A percentile compares a stretch with the other conserved stretches of the same genome.
phyloP scores from a whole-genome alignment of 1,140 invertebrate genomes.

The silkworm (Bombyx mori) region ASM3026992v2 NC_085107.1:7526001-7526500 shows the following conservation, averaged over 20 bases:
- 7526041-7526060: constrained; percentile 78
- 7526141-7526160: not conserved
- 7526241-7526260: constrained; percentile 88
- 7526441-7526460: too few relatives aligned
- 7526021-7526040: constrained; percentile 85
- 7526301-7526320: constrained; percentile 74
- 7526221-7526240: constrained; percentile 91
- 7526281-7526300: constrained; percentile 32
- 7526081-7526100: constrained; percentile 50
- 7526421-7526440: too few relatives aligned
- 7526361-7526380: too few relatives aligned
- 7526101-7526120: constrained; percentile 52
- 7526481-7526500: not conserved
- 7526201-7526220: constrained; percentile 93
- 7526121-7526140: constrained; percentile 14
- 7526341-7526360: constrained; percentile 72
- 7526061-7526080: constrained; percentile 79
- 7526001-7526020: constrained; percentile 91
- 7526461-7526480: too few relatives aligned
- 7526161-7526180: not conserved
- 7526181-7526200: constrained; percentile 84
- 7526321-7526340: constrained; percentile 81
- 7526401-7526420: too few relatives aligned
- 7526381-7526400: too few relatives aligned
- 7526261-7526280: constrained; percentile 81